Percentiles rank a stretch among this genome's conserved stretches.
Evolutionary conservation across 1,140 invertebrate species (phyloP).

Genomic region (Drosophila lini): DNA sequence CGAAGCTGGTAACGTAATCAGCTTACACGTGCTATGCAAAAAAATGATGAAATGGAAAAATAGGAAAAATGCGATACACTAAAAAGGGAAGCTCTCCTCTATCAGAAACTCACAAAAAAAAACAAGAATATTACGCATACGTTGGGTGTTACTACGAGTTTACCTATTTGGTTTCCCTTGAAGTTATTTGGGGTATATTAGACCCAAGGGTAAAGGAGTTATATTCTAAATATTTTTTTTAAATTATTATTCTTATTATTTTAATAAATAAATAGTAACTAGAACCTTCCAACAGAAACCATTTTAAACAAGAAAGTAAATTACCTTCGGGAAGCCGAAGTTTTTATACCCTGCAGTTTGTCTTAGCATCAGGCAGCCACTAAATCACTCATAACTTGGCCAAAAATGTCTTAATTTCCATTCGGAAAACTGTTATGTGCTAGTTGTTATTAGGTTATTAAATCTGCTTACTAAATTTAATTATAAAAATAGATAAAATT

Average conservation of each 20-base stretch:
- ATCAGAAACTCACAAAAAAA: slow-evolving; percentile 25
- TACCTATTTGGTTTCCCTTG: neutral
- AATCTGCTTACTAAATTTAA: neutral
- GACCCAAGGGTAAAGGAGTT: neutral
- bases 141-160: neutral
- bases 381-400: neutral
- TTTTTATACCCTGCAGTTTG: too few species aligned
- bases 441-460: neutral
- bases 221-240: neutral
- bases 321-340: too few species aligned
- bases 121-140: slow-evolving; percentile 26
- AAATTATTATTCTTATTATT: too few species aligned
- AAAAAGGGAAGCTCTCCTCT: slow-evolving; percentile 7
- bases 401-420: neutral
- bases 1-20: slow-evolving; percentile 53
- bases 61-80: slow-evolving; percentile 4
- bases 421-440: neutral
- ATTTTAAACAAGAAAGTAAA: neutral
- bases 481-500: neutral
- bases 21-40: slow-evolving; percentile 45
- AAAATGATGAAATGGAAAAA: slow-evolving; percentile 25
- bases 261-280: too few species aligned
- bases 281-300: neutral
- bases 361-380: too few species aligned
- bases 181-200: neutral